phyloP scores from a whole-genome alignment of 2,888 invertebrate species.

The Caenorhabditis sp. region DNA sequence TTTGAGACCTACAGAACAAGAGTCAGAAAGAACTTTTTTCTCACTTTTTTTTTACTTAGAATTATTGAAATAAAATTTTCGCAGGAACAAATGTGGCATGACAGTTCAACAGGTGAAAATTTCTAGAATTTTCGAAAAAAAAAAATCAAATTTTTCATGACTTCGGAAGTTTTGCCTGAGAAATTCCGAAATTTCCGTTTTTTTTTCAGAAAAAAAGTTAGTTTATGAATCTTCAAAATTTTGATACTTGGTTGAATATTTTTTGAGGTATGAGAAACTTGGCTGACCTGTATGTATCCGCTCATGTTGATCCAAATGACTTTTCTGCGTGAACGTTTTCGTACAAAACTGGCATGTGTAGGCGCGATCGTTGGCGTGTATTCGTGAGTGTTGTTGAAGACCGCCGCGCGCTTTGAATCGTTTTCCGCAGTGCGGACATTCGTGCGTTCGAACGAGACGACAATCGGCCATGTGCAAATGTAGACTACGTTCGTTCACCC shows the following conservation, averaged over 20 bases:
- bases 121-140: too few species aligned
- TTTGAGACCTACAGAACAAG: constrained; percentile 53
- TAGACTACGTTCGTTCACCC: constrained; percentile 38
- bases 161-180: too few species aligned
- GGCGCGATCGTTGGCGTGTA: constrained; percentile 65
- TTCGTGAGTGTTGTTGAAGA: constrained; percentile 67
- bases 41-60: not conserved
- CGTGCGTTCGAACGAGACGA: constrained; percentile 57
- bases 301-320: constrained; percentile 69
- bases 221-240: not conserved
- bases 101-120: too few species aligned
- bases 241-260: not conserved
- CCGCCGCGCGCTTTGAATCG: constrained; percentile 67
- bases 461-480: constrained; percentile 64
- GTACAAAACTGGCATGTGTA: constrained; percentile 63
- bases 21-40: not conserved
- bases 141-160: not conserved
- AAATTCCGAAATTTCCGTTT: too few species aligned
- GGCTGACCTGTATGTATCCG: constrained; percentile 66
- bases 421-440: constrained; percentile 63
- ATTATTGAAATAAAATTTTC: too few species aligned
- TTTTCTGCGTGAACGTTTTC: constrained; percentile 69
- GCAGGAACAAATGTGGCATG: too few species aligned
- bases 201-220: too few species aligned
- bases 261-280: too few species aligned